Percentiles rank a stretch among this genome's conserved stretches.
Conservation (phyloP, 1,140 invertebrate genomes). For the Orussus abietinus region DNA sequence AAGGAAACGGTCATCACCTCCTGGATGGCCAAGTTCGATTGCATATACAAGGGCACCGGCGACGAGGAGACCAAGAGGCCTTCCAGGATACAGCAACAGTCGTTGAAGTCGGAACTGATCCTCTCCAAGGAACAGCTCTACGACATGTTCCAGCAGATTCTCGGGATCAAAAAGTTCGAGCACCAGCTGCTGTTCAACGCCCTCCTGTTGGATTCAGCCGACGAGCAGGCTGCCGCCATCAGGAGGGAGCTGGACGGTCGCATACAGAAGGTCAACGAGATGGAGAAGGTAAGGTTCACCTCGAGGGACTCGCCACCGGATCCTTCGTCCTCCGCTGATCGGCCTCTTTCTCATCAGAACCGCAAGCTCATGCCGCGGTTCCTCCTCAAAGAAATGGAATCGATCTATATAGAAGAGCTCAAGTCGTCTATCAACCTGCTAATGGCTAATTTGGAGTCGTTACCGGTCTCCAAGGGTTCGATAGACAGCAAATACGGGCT, state of each 20-base stretch:
- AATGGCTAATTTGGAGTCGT: slow-evolving; percentile 97
- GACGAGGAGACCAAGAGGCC: slow-evolving; percentile 86
- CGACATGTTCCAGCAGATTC: slow-evolving; percentile 99
- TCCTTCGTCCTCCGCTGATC: no score
- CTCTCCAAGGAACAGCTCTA: slow-evolving; percentile 96
- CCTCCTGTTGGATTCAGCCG: slow-evolving; percentile 95
- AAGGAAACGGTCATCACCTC: slow-evolving; percentile 98
- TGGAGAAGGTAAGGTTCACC: slow-evolving; percentile 80
- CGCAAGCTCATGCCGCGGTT: slow-evolving; percentile 98
- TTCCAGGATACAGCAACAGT: slow-evolving; percentile 80
- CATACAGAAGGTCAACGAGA: slow-evolving; percentile 93
- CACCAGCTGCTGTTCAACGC: slow-evolving; percentile 99
- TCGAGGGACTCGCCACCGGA: no score
- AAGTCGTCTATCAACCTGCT: slow-evolving; percentile 96
- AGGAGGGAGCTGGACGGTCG: slow-evolving; percentile 95
- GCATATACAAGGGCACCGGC: slow-evolving; percentile 90
- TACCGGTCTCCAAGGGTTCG: slow-evolving; percentile 96
- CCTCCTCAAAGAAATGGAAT: slow-evolving; percentile 99
- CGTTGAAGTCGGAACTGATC: slow-evolving; percentile 86
- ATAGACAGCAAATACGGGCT: slow-evolving; percentile 97
- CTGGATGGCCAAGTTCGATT: slow-evolving; percentile 99
- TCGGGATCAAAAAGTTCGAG: slow-evolving; percentile 99
- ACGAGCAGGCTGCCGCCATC: slow-evolving; percentile 99
- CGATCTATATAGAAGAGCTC: slow-evolving; percentile 96
- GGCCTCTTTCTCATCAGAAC: slow-evolving; percentile 63